Conservation (phyloP, 2,113 vertebrate species). For the Tenrec ecaudatus region DNA sequence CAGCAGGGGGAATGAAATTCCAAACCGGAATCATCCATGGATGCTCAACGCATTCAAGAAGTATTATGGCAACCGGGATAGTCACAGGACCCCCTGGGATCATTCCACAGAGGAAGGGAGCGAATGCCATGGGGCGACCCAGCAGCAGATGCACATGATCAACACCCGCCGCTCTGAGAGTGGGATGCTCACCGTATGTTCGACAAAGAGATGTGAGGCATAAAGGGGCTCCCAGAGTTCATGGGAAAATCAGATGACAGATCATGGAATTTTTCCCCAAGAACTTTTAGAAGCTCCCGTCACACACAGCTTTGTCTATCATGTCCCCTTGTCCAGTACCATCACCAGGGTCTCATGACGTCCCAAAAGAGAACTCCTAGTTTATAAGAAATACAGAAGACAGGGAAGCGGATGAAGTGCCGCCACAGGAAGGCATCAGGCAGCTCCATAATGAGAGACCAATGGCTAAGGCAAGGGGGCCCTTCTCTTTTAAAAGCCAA, state of each 20-base stretch:
- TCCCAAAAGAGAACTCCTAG: not conserved
- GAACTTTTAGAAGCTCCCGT: too few relatives aligned
- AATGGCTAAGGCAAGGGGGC: not conserved
- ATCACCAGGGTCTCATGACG: not conserved
- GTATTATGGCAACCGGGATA: not conserved
- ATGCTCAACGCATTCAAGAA: not conserved
- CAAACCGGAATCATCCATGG: not conserved
- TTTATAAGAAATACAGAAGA: not conserved
- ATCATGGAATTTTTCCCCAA: too few relatives aligned
- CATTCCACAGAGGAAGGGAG: not conserved
- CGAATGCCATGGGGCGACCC: not conserved
- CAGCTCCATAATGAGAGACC: not conserved
- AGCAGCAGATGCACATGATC: not conserved
- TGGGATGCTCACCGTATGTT: not conserved
- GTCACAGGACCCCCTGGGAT: not conserved
- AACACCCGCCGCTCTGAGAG: not conserved
- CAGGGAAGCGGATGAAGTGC: not conserved
- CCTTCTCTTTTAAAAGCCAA: conserved; percentile 39
- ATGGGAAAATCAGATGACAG: too few relatives aligned
- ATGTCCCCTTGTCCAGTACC: not conserved
- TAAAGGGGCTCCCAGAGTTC: too few relatives aligned
- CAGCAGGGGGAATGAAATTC: not conserved
- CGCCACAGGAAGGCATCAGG: conserved; percentile 11
- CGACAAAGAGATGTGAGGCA: not conserved
- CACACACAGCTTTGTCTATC: not conserved